Conservation (phyloP, 2,888 invertebrate species). For the Neoascia interrupta region DNA sequence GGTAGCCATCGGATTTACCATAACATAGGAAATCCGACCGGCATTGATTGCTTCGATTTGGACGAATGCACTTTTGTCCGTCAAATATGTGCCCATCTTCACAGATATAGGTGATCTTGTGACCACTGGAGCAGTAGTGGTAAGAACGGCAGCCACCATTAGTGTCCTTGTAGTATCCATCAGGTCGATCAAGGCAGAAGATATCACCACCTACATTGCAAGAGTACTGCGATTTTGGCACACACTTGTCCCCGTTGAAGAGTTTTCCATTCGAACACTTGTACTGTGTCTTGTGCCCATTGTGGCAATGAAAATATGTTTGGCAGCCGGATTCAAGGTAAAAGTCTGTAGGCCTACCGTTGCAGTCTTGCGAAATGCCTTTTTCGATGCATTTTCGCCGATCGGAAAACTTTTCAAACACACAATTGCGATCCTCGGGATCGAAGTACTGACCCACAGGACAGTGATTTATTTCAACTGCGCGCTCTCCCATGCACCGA, state of each 20-base stretch:
- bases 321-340: conserved; percentile 81
- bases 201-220: conserved; percentile 79
- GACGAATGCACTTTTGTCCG: conserved; percentile 80
- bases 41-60: conserved; percentile 61
- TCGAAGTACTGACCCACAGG: conserved; percentile 75
- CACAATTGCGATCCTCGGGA: conserved; percentile 72
- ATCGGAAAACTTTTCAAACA: conserved; percentile 71
- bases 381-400: conserved; percentile 71
- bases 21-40: conserved; percentile 77
- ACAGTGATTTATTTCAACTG: conserved; percentile 73
- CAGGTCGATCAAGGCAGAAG: conserved; percentile 81
- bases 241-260: conserved; percentile 83
- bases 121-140: conserved; percentile 82
- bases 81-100: conserved; percentile 81
- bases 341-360: conserved; percentile 72
- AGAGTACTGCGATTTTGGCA: conserved; percentile 79
- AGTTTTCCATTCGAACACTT: conserved; percentile 80
- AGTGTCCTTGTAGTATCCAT: conserved; percentile 81
- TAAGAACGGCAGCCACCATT: conserved; percentile 82
- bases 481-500: conserved; percentile 74
- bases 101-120: conserved; percentile 83
- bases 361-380: conserved; percentile 72
- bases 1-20: conserved; percentile 82
- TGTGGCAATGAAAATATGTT: conserved; percentile 82
- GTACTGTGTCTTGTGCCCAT: conserved; percentile 81